Evolutionary conservation across 2,113 vertebrate genomes (phyloP).

Genomic region (Cochlearius cochlearius): DNA sequence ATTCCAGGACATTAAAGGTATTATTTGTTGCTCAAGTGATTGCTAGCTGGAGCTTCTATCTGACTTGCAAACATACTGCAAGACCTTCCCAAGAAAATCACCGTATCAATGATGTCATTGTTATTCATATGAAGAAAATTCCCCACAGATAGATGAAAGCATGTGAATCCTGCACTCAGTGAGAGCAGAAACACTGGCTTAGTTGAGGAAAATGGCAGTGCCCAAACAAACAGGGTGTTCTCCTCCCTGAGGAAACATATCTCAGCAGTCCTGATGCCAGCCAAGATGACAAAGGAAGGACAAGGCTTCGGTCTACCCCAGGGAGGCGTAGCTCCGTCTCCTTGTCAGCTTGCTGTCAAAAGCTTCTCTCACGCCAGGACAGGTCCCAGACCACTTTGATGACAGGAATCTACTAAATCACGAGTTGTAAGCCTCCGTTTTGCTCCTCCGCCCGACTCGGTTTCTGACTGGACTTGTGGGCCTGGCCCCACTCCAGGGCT

Average conservation of each 20-base stretch:
- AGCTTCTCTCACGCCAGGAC: neutral
- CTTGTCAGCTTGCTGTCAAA: neutral
- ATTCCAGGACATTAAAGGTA: neutral
- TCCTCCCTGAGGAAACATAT: neutral
- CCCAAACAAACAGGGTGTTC: neutral
- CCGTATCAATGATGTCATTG: neutral
- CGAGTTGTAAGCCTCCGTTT: neutral
- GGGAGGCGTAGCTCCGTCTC: neutral
- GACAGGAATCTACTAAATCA: neutral
- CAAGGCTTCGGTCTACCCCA: neutral
- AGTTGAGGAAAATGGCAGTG: neutral
- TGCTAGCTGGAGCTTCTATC: neutral
- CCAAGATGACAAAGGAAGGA: neutral
- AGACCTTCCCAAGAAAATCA: slow-evolving; percentile 27
- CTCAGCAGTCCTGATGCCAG: neutral
- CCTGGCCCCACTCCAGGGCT: neutral
- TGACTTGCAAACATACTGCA: neutral
- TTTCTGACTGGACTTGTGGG: neutral
- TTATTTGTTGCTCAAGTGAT: slow-evolving; percentile 5
- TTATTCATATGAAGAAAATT: slow-evolving; percentile 35
- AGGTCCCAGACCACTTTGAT: neutral
- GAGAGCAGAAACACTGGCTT: neutral
- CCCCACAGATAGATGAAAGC: neutral
- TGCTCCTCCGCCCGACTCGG: rapidly evolving
- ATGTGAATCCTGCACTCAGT: neutral